phyloP scores from a whole-genome alignment of 1,140 invertebrate genomes.

The Ceratitis capitata region DNA sequence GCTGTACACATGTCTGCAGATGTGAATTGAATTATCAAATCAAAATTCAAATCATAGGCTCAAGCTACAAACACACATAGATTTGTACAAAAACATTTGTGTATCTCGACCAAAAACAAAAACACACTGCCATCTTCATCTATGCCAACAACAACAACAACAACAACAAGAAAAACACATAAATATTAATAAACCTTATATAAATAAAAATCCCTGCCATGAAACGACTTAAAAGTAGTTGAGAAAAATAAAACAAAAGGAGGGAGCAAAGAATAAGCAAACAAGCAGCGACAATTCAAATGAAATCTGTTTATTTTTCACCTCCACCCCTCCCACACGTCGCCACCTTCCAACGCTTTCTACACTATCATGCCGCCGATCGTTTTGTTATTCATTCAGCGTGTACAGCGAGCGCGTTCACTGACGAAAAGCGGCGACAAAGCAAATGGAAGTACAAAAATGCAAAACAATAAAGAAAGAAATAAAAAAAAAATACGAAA shows the following conservation, averaged over 20 bases:
- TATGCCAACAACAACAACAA: background rate
- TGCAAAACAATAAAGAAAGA: background rate
- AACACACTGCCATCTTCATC: background rate
- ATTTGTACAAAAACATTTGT: background rate
- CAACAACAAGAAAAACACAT: background rate
- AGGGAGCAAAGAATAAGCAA: too few relatives aligned
- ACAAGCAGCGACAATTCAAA: background rate
- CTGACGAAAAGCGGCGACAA: background rate
- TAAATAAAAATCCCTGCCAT: constrained; percentile 20
- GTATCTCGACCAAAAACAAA: background rate
- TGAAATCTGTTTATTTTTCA: background rate
- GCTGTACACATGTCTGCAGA: background rate
- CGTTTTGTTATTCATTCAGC: background rate
- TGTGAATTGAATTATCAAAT: constrained; percentile 31
- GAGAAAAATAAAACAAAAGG: background rate
- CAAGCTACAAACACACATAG: background rate
- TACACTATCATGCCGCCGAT: background rate
- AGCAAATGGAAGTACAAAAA: background rate
- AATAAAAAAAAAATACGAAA: background rate
- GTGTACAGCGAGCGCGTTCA: background rate
- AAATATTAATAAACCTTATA: background rate
- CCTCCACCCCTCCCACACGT: background rate
- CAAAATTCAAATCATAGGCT: background rate
- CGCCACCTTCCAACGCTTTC: background rate
- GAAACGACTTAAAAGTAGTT: background rate